A percentile compares a stretch with the other conserved stretches of the same genome.
Conservation (phyloP, 2,113 vertebrate genomes). For the Pionites leucogaster region DNA sequence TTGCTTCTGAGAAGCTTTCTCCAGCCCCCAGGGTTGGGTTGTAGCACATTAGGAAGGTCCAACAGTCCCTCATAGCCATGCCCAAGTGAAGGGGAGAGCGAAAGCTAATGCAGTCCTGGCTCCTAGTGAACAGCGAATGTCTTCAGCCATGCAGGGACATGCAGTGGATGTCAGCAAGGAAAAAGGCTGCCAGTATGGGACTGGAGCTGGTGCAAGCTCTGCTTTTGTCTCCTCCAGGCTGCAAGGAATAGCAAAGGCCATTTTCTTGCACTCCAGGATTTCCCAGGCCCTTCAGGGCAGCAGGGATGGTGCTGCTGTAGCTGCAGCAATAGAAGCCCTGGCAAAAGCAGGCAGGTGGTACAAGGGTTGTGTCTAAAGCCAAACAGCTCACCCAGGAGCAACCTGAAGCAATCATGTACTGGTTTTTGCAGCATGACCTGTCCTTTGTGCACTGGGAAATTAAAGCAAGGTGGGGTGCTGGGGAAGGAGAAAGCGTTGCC, state of each 20-base stretch:
- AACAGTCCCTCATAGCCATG: rapidly evolving
- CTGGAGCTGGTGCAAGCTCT: neutral
- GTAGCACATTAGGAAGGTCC: rapidly evolving
- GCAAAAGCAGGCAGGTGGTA: neutral
- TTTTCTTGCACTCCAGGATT: neutral
- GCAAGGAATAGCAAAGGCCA: neutral
- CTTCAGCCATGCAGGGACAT: rapidly evolving
- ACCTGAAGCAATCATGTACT: rapidly evolving
- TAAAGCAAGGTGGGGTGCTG: neutral
- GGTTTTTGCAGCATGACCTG: rapidly evolving
- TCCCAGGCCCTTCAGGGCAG: no score
- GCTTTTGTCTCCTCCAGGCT: neutral
- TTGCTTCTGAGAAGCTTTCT: neutral
- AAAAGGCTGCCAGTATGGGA: rapidly evolving
- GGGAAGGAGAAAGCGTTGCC: rapidly evolving
- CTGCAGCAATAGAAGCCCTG: neutral
- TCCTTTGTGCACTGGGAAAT: rapidly evolving
- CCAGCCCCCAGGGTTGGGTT: neutral
- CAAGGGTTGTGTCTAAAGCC: neutral
- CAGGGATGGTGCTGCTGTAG: neutral
- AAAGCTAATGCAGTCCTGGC: neutral
- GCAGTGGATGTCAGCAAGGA: neutral
- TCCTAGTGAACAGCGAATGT: rapidly evolving
- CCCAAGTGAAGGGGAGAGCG: neutral
- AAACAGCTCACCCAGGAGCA: neutral